A percentile compares a stretch with the other conserved stretches of the same genome.
phyloP scores from a whole-genome alignment of 2,113 vertebrate genomes.

The Tragelaphus buxtoni region DNA sequence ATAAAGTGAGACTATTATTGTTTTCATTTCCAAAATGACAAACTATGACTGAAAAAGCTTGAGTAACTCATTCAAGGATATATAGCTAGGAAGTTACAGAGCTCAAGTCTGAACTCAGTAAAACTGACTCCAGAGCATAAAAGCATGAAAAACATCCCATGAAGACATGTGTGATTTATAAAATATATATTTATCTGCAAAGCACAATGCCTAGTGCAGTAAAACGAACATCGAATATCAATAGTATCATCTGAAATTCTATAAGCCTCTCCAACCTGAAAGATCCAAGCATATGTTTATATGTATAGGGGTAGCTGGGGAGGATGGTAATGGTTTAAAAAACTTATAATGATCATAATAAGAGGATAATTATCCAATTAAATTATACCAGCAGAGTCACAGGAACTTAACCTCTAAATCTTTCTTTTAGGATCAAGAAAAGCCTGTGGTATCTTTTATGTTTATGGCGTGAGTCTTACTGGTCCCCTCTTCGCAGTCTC shows the following conservation, averaged over 20 bases:
- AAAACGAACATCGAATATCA: background rate
- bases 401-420: background rate
- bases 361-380: background rate
- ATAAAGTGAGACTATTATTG: background rate
- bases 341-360: background rate
- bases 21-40: background rate
- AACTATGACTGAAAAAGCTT: background rate
- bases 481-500: background rate
- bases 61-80: background rate
- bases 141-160: background rate
- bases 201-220: background rate
- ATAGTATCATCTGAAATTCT: background rate
- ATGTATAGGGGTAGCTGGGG: rapidly evolving
- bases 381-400: background rate
- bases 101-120: background rate
- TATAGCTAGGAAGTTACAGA: background rate
- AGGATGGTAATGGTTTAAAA: background rate
- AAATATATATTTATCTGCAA: background rate
- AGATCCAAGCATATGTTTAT: background rate
- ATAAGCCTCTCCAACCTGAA: background rate
- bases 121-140: background rate
- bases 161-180: background rate
- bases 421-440: background rate
- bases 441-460: background rate
- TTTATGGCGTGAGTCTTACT: background rate